Conservation (phyloP, 1,140 invertebrate species). For the Ruditapes philippinarum region DNA sequence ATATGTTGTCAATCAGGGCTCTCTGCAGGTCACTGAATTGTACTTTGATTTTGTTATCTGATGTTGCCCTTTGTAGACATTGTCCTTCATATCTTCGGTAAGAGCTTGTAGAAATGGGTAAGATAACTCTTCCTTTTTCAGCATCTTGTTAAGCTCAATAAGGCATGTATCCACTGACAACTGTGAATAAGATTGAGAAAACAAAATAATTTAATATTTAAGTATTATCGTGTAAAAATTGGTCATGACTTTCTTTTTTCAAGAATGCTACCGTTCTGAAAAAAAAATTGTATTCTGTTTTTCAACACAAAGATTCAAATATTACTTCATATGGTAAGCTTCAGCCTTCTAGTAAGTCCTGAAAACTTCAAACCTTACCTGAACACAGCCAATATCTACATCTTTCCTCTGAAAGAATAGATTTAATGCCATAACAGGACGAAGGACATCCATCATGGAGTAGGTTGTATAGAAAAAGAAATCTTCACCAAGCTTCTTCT, state of each 20-base stretch:
- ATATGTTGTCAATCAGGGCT: slow-evolving; percentile 8
- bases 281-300: background rate
- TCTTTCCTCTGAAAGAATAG: slow-evolving; percentile 51
- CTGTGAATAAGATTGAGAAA: no score
- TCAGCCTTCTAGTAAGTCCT: background rate
- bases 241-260: no score
- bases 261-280: no score
- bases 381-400: slow-evolving; percentile 15
- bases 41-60: slow-evolving; percentile 11
- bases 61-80: slow-evolving; percentile 34
- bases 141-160: slow-evolving; percentile 5
- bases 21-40: background rate
- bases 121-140: background rate
- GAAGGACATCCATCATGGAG: slow-evolving; percentile 33
- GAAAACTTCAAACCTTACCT: no score
- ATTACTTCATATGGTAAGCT: background rate
- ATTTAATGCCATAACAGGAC: slow-evolving; percentile 1
- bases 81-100: background rate
- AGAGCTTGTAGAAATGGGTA: background rate
- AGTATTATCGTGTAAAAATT: no score
- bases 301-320: background rate
- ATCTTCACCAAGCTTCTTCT: slow-evolving; percentile 38
- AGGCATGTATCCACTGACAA: slow-evolving; percentile 9
- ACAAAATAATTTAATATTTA: no score
- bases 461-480: slow-evolving; percentile 40